These are phyloP conservation scores for Anoura caudifer DNA, from an alignment of 2,113 vertebrate species.

Conservation along the genomic window DNA sequence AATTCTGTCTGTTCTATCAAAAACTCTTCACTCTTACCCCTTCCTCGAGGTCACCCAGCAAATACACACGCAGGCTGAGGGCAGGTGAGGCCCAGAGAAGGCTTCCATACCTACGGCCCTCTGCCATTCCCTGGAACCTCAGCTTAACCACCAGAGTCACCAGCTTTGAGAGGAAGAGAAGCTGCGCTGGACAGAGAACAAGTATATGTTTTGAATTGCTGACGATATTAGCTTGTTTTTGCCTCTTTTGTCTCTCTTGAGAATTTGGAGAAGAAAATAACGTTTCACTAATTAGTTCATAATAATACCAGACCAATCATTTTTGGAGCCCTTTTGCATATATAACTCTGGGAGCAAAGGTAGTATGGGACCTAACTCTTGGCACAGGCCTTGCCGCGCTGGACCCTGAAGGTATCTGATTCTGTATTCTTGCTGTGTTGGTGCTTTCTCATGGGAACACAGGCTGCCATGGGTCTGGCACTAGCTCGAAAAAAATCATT, in stretches of 20 bases:
- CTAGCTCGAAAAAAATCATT: neutral
- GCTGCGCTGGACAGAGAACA: rapidly evolving
- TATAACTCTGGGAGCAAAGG: neutral
- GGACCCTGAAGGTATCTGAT: neutral
- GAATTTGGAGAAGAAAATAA: neutral
- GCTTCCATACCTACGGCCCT: rapidly evolving
- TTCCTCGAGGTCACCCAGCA: neutral
- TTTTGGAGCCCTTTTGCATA: neutral
- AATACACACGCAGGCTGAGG: no score
- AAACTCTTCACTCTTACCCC: neutral
- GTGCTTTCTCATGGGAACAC: neutral
- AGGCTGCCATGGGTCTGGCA: neutral
- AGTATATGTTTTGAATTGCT: neutral
- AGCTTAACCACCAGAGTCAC: neutral
- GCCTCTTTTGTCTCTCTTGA: neutral
- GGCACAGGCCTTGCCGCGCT: neutral
- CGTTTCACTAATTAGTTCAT: neutral
- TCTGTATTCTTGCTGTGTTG: rapidly evolving
- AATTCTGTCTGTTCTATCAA: neutral
- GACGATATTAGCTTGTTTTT: neutral
- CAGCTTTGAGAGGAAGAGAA: neutral
- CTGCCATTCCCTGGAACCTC: neutral
- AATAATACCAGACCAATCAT: neutral
- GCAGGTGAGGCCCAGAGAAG: neutral
- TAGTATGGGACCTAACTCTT: neutral